Evolutionary conservation across 1,140 invertebrate species (phyloP).

Genomic region (Homalodisca vitripennis): DNA sequence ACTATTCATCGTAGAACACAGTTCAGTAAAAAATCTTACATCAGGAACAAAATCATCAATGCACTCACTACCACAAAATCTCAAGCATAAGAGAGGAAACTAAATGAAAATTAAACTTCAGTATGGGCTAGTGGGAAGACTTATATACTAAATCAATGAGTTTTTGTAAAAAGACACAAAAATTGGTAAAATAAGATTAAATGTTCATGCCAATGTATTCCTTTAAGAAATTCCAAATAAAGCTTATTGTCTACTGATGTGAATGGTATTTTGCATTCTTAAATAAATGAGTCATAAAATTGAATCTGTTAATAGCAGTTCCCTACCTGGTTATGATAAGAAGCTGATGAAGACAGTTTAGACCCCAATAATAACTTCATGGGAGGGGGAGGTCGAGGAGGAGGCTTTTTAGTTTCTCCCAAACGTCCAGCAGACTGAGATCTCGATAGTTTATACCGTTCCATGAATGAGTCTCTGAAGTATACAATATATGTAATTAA

Average conservation of each 20-base stretch:
- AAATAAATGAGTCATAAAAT: slow-evolving; percentile 42
- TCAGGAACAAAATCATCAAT: too few species aligned
- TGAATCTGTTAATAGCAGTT: slow-evolving; percentile 49
- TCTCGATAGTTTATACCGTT: slow-evolving; percentile 9
- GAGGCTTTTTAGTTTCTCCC: slow-evolving; percentile 51
- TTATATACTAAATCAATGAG: too few species aligned
- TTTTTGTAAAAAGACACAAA: too few species aligned
- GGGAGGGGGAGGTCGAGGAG: slow-evolving; percentile 54
- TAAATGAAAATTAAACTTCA: too few species aligned
- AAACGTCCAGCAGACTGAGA: slow-evolving; percentile 25
- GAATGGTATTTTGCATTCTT: slow-evolving; percentile 41
- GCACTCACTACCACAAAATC: too few species aligned
- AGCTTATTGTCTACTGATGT: slow-evolving; percentile 38
- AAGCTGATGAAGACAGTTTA: slow-evolving; percentile 47
- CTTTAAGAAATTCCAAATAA: background rate
- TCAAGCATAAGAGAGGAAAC: too few species aligned
- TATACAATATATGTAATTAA: too few species aligned
- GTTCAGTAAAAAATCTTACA: too few species aligned
- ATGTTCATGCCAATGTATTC: background rate
- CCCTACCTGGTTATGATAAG: slow-evolving; percentile 52
- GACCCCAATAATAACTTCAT: slow-evolving; percentile 45
- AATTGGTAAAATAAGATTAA: too few species aligned
- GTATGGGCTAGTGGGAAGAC: too few species aligned
- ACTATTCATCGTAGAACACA: too few species aligned
- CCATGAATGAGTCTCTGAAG: too few species aligned